Evolutionary conservation across 2,888 invertebrate genomes (phyloP).

Genomic region (Phymatocera aterrima): DNA sequence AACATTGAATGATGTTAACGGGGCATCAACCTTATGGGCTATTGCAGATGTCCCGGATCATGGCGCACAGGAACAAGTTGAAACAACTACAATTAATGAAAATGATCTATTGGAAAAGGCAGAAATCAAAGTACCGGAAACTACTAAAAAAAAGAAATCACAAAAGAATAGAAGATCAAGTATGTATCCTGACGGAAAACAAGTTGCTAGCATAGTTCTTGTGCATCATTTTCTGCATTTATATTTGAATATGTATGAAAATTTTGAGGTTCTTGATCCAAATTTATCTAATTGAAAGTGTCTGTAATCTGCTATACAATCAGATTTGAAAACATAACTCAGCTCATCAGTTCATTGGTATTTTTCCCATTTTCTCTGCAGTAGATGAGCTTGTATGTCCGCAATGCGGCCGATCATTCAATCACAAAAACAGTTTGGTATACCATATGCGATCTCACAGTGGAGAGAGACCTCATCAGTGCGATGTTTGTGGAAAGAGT

Average conservation of each 20-base stretch:
- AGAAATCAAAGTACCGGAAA: conserved; percentile 62
- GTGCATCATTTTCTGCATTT: background rate
- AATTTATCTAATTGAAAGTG: background rate
- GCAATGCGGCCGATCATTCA: conserved; percentile 85
- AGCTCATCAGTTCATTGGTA: background rate
- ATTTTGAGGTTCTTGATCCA: background rate
- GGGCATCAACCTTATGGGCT: conserved; percentile 65
- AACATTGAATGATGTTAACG: conserved; percentile 62
- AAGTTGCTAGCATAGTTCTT: background rate
- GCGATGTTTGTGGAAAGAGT: conserved; percentile 87
- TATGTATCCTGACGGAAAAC: conserved; percentile 46
- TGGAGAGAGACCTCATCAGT: conserved; percentile 86
- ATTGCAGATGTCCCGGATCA: conserved; percentile 62
- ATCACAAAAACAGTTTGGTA: conserved; percentile 88
- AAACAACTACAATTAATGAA: conserved; percentile 58
- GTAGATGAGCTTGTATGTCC: conserved; percentile 77
- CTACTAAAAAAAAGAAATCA: conserved; percentile 66
- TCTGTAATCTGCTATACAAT: background rate
- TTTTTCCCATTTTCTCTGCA: too few species aligned
- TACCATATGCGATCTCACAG: conserved; percentile 90
- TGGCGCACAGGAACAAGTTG: conserved; percentile 55
- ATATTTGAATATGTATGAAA: background rate
- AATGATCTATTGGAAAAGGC: conserved; percentile 60
- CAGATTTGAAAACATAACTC: background rate
- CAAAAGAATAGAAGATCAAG: conserved; percentile 58